Evolutionary conservation across 53 echinoderm and acorn worm species (phyloP).

Genomic region (Luidia sarsii): DNA sequence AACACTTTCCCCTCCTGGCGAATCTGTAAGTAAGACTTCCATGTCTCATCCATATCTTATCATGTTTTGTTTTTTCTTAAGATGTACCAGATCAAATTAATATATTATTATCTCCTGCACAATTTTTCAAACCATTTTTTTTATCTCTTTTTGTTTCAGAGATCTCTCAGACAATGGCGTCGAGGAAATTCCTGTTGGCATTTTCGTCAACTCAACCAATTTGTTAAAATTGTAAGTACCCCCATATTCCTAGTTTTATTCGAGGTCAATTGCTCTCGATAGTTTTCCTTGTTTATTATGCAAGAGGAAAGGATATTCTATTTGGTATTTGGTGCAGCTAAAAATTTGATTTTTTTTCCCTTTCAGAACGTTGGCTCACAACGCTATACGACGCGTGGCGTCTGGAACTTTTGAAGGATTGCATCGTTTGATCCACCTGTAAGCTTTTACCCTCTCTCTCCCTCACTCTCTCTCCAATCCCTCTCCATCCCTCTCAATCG

Average conservation of each 20-base stretch:
- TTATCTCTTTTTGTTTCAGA: slow-evolving; percentile 40
- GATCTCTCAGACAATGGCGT: slow-evolving; percentile 53
- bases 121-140: too few species aligned
- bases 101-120: too few species aligned
- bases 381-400: slow-evolving; percentile 43
- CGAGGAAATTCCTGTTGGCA: not conserved
- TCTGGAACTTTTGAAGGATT: slow-evolving; percentile 63
- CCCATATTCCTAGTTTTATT: too few species aligned
- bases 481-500: too few species aligned
- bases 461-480: too few species aligned
- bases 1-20: slow-evolving; percentile 38
- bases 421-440: slow-evolving; percentile 53
- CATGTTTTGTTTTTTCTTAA: too few species aligned
- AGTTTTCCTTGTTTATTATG: too few species aligned
- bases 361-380: slow-evolving; percentile 58
- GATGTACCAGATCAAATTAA: too few species aligned
- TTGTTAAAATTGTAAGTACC: slow-evolving; percentile 57
- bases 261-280: too few species aligned
- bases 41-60: too few species aligned
- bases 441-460: slow-evolving; percentile 12
- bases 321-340: not conserved
- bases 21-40: slow-evolving; percentile 63
- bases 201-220: slow-evolving; percentile 36
- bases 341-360: not conserved
- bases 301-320: too few species aligned